Evolutionary conservation across 2,113 vertebrate species (phyloP).

Genomic region (Neofelis nebulosa): DNA sequence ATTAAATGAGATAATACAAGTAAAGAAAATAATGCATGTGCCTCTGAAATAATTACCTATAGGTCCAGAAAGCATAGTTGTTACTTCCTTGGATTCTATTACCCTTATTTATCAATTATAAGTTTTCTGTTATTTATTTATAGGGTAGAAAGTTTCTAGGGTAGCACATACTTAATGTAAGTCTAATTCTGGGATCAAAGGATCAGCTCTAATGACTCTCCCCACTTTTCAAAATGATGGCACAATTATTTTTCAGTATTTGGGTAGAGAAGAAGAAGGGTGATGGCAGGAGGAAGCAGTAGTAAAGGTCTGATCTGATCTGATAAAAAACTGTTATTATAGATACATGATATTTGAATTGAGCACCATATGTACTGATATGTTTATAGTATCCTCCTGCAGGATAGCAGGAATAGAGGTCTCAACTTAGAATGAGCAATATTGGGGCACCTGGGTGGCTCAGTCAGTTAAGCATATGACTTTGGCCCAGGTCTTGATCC

Average conservation of each 20-base stretch:
- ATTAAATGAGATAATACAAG: background rate
- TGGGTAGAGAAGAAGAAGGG: background rate
- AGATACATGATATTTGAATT: background rate
- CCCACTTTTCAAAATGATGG: background rate
- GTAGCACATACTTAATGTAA: background rate
- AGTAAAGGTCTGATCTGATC: background rate
- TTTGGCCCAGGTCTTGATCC: too few relatives aligned
- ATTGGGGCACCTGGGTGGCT: background rate
- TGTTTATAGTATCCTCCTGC: background rate
- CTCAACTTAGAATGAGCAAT: background rate
- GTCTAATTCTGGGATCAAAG: background rate
- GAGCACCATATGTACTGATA: background rate
- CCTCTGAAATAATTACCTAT: background rate
- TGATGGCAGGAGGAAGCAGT: background rate
- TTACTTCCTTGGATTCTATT: background rate
- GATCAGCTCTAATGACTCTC: background rate
- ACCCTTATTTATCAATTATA: background rate
- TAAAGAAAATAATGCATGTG: background rate
- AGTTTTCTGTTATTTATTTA: background rate
- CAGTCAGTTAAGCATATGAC: too few relatives aligned
- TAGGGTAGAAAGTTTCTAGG: background rate
- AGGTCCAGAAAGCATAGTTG: background rate
- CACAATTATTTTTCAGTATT: background rate
- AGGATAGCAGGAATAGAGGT: background rate
- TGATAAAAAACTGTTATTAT: background rate